Conservation (phyloP, 2,888 invertebrate species). For the Galeopsomyia nigrocyanea region DNA sequence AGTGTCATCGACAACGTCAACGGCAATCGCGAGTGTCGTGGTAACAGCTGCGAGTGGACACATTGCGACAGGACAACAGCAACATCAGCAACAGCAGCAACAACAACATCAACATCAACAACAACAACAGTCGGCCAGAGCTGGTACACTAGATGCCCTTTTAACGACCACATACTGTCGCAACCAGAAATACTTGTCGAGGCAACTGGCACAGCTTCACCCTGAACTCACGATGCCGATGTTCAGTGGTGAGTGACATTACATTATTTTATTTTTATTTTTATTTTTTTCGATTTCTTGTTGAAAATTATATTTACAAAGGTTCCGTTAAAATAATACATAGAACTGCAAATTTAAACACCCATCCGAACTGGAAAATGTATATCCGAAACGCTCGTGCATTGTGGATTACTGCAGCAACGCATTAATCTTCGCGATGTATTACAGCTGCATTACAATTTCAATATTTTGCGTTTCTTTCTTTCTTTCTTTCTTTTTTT, state of each 20-base stretch:
- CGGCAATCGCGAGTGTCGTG: conserved; percentile 13
- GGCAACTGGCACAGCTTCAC: conserved; percentile 93
- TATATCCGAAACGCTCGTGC: too few species aligned
- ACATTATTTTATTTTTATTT: too few species aligned
- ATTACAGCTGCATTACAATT: too few species aligned
- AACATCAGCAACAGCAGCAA: neutral
- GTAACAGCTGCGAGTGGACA: neutral
- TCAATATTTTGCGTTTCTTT: too few species aligned
- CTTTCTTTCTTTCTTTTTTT: too few species aligned
- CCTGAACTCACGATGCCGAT: conserved; percentile 99
- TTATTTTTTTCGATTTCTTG: too few species aligned
- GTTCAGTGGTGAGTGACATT: conserved; percentile 86
- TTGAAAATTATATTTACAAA: too few species aligned
- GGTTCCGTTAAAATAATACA: too few species aligned
- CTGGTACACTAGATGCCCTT: conserved; percentile 87
- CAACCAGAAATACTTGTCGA: conserved; percentile 92
- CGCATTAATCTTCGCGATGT: too few species aligned
- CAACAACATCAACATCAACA: neutral
- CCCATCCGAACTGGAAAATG: too few species aligned
- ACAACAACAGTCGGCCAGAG: conserved; percentile 52
- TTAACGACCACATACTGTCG: conserved; percentile 91
- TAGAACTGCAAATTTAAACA: too few species aligned
- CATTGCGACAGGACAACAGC: neutral
- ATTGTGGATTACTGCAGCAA: too few species aligned
- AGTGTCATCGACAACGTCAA: neutral